phyloP scores from a whole-genome alignment of 2,113 vertebrate genomes.

The Montifringilla adamsi region DNA sequence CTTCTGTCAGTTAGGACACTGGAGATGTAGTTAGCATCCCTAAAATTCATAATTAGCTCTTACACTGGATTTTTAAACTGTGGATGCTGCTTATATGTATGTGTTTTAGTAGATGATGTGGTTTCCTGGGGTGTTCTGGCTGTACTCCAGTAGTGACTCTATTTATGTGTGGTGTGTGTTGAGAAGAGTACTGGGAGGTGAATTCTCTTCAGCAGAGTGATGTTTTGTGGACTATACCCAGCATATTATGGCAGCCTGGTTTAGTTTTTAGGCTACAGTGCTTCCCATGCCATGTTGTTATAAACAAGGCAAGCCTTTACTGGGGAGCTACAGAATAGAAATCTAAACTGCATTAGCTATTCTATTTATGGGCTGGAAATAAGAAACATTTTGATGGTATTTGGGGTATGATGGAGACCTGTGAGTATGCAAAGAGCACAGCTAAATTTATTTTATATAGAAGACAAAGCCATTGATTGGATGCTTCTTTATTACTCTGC shows the following conservation, averaged over 20 bases:
- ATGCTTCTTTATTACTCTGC: neutral
- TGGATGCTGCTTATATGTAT: neutral
- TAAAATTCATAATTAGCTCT: neutral
- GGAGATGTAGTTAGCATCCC: neutral
- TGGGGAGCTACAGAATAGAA: neutral
- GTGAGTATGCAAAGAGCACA: neutral
- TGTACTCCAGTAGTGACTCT: neutral
- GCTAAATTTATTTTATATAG: neutral
- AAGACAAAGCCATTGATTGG: neutral
- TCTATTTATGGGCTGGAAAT: neutral
- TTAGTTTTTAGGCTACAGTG: neutral
- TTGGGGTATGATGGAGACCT: neutral
- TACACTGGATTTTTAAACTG: neutral
- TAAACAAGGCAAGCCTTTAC: neutral
- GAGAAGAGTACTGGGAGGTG: neutral
- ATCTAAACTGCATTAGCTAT: neutral
- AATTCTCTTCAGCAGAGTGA: neutral
- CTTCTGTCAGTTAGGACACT: neutral
- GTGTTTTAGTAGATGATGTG: neutral
- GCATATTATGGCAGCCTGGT: neutral
- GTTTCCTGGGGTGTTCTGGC: neutral
- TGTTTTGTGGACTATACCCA: neutral
- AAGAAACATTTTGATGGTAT: neutral
- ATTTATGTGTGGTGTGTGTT: neutral
- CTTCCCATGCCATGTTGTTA: fast-evolving